A percentile compares a stretch with the other conserved stretches of the same genome.
phyloP scores from a whole-genome alignment of 2,113 vertebrate species.

The Carlito syrichta region DNA sequence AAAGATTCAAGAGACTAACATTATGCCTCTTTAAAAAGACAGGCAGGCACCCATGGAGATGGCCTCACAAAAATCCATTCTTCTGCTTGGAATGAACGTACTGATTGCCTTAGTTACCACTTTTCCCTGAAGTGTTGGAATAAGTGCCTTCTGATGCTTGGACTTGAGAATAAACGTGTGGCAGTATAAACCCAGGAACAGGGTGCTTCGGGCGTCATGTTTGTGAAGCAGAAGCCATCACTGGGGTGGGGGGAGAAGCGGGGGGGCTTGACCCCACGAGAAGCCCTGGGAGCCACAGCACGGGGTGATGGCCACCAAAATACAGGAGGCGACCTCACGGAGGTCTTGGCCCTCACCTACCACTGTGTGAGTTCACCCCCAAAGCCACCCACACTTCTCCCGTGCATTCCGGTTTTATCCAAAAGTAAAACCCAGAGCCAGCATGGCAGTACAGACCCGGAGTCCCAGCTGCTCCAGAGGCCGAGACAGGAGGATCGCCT shows the following conservation, averaged over 20 bases:
- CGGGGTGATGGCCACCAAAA: neutral
- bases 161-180: conserved; percentile 55
- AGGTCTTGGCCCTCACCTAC: neutral
- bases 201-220: neutral
- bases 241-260: accelerated
- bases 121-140: conserved; percentile 52
- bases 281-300: neutral
- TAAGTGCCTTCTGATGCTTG: conserved; percentile 59
- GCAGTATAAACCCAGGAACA: conserved; percentile 47
- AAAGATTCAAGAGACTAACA: neutral
- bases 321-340: neutral
- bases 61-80: conserved; percentile 44
- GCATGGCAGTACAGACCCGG: neutral
- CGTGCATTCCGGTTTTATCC: neutral
- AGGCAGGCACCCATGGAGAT: conserved; percentile 26
- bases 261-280: neutral
- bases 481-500: neutral
- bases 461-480: neutral
- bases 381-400: neutral
- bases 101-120: conserved; percentile 60
- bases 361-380: too few relatives aligned
- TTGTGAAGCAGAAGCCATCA: neutral
- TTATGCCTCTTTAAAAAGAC: neutral
- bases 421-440: neutral
- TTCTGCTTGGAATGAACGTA: conserved; percentile 35